Conservation (phyloP, 2,113 vertebrate genomes). For the Rhagologus leucostigma region DNA sequence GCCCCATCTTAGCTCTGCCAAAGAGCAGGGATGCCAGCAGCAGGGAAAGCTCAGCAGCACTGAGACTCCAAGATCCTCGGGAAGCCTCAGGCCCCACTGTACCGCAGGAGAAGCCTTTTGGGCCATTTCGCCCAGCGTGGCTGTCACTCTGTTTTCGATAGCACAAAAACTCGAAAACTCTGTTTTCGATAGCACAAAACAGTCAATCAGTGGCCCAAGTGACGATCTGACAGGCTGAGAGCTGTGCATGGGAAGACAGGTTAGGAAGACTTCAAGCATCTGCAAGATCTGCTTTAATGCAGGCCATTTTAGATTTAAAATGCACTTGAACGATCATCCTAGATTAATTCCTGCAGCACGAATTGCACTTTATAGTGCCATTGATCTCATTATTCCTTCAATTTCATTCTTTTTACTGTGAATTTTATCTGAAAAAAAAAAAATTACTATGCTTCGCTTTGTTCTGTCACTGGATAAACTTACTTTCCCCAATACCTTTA, state of each 20-base stretch:
- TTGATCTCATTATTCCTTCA: neutral
- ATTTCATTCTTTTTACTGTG: neutral
- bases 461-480: neutral
- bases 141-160: neutral
- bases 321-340: neutral
- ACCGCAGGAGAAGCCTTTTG: neutral
- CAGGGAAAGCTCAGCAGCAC: neutral
- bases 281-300: neutral
- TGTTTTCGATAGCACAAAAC: rapidly evolving
- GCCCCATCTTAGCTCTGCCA: neutral
- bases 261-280: neutral
- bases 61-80: rapidly evolving
- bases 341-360: neutral
- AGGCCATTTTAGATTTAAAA: neutral
- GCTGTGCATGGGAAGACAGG: rapidly evolving
- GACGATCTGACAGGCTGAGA: neutral
- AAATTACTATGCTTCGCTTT: neutral
- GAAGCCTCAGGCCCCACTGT: neutral
- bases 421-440: neutral
- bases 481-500: neutral
- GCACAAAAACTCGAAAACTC: too few species aligned
- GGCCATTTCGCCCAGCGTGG: rapidly evolving
- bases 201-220: neutral
- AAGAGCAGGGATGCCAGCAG: neutral
- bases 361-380: neutral